Evolutionary conservation across 2,797 vertebrate species (phyloP).

Genomic region (Halcyon smyrnensis): DNA sequence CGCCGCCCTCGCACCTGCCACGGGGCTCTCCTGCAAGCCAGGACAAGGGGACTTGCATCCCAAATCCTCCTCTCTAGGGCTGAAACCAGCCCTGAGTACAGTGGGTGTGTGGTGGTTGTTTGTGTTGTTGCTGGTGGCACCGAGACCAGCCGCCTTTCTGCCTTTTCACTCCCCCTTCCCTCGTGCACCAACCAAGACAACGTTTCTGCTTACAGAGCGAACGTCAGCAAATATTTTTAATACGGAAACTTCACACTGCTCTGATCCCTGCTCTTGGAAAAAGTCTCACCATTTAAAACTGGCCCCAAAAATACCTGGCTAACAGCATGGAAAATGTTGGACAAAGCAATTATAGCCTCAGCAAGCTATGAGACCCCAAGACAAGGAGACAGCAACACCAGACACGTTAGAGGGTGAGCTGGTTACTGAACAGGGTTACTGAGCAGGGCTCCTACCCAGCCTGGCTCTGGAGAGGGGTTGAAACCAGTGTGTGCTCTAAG

Average conservation of each 20-base stretch:
- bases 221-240: not conserved
- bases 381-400: accelerated
- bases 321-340: not conserved
- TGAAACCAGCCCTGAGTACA: not conserved
- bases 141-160: accelerated
- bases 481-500: accelerated
- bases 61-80: not conserved
- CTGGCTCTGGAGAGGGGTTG: not conserved
- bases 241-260: not conserved
- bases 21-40: not conserved
- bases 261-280: not conserved
- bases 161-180: not conserved
- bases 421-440: too few species aligned
- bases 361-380: accelerated
- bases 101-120: too few species aligned
- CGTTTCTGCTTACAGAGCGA: not conserved
- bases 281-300: not conserved
- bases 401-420: accelerated
- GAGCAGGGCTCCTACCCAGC: not conserved
- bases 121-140: not conserved
- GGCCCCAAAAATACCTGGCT: not conserved
- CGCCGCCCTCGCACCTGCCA: accelerated
- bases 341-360: not conserved
- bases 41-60: not conserved
- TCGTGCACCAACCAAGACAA: accelerated